These are phyloP conservation scores for Phorcus lineatus DNA, from an alignment of 2,888 invertebrate genomes.

Conservation along the genomic window DNA sequence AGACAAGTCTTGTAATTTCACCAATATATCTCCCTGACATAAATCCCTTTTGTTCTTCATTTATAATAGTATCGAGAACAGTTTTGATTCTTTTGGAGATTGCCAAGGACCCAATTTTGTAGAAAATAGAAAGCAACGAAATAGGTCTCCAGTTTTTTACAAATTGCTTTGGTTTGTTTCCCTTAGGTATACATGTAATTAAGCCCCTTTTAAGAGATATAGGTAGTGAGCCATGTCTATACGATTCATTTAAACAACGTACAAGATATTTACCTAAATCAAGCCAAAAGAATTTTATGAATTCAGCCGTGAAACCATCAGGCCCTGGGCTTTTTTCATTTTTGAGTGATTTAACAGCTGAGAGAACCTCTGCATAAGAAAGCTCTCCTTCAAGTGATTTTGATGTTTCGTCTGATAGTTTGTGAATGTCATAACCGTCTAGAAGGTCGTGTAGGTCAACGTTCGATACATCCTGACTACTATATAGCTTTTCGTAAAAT, in stretches of 20 bases:
- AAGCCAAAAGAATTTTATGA: neutral
- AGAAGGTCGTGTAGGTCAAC: too few relatives aligned
- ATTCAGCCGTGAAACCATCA: too few relatives aligned
- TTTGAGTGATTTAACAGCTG: too few relatives aligned
- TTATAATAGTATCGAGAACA: neutral
- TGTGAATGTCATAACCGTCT: too few relatives aligned
- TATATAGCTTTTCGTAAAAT: too few relatives aligned
- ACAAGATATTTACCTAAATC: neutral
- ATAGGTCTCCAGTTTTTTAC: conserved; percentile 13
- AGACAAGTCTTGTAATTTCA: neutral
- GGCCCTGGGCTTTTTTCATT: too few relatives aligned
- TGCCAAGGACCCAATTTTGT: neutral
- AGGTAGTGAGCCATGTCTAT: neutral
- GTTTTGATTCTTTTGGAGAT: neutral
- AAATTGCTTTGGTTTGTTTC: neutral
- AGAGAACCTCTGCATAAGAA: too few relatives aligned
- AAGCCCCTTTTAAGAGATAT: neutral
- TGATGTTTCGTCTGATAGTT: too few relatives aligned
- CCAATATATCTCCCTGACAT: conserved; percentile 26
- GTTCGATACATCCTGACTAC: too few relatives aligned
- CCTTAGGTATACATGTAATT: neutral
- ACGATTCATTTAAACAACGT: neutral
- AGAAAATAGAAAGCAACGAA: neutral
- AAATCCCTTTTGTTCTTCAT: neutral
- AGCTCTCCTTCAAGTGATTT: too few relatives aligned